Evolutionary conservation across 2,888 invertebrate species (phyloP), one percentile per base, ranked within the genome.

Genomic region (Philereme transversata): DNA sequence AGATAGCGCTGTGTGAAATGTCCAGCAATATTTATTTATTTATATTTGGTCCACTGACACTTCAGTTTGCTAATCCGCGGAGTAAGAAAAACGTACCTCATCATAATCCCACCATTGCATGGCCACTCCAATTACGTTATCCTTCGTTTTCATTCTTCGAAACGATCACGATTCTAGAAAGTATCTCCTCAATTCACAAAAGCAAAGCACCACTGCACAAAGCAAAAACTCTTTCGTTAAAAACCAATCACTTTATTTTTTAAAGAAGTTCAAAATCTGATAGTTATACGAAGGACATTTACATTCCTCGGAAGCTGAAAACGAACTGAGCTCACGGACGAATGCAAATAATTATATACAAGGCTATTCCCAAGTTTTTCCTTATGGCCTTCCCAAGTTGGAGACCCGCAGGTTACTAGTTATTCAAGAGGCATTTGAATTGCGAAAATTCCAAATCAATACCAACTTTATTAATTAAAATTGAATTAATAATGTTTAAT

Each of bases 241-340:
- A 22, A 22, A 22, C 22, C 7, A 9, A 8, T 43, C 9, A 9
- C 9, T 43, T 43, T 43, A 9, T 43, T 43, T 43, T 43, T 9
- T n/a, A 43, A 43, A 43, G 0, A 43, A 43, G 6, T 4, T 22
- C 0, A 7, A 45, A 45, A 6, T 22, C n/a, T 22, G n/a, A 5
- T 43, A 5, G 4, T n/a, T n/a, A n/a, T 51, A 40, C n/a, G 47
- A 58, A 56, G 56, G 55, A 48, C 51, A 44, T 48, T 51, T 33
- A 22, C 3, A 11, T 45, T 38, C 41, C 53, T 54, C 59, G 41
- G 52, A 56, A 59, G 51, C 41, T 59, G 41, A 49, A 45, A 5
- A 6, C 40, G 0, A 48, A 63, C 63, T 63, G 55, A 10, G 55
- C 63, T 52, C 63, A 63, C 49, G 63, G 63, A 59, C 63, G 52